Base-by-base conservation (phyloP, 2,888 invertebrate species). In the Scaptomyza caliginosa region DNA sequence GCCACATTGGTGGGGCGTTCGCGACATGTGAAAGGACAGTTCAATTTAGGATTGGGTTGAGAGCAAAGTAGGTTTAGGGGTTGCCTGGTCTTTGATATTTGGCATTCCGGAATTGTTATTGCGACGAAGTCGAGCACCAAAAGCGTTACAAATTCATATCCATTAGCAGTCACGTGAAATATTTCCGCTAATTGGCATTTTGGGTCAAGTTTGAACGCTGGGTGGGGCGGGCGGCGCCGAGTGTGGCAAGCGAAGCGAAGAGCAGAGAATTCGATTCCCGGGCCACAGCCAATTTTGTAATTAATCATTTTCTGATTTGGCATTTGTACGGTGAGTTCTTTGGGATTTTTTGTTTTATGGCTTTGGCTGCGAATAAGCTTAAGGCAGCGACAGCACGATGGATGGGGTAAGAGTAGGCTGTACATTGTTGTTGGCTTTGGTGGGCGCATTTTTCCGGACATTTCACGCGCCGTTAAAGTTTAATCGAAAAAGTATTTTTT, bases 401-500 rank as follows among this genome's bases (percentile, higher is more conserved):
- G 24, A 6, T 24, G 3, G 11, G 0, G 43, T 11, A 11, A 11
- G 26, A 6, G 13, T 6, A 7, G 3, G 10, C n/a, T 21, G 10
- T 19, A 46, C 23, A 21, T 32, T 17, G 32, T 63, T 65, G 30
- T 28, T 42, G 16, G 43, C 30, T 43, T 32, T 36, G 11, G 1
- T 36, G 34, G 3, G 51, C 50, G n/a, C 48, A 48, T 50, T 64
- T 34, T 59, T 49, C 45, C 55, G 43, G 62, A 63, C 67, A 76
- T 83, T 82, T 83, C 73, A 86, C 84, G 81, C 81, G 69, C 86
- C 74, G 83, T 86, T 82, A 79, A 82, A 82, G 83, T 81, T 86
- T 86, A 82, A 82, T 86, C 77, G 81, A 79, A 83, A 82, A 82
- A 82, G 80, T 82, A 76, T 83, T 81, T 34, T 76, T 26, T 8